Evolutionary conservation across 2,797 vertebrate species (phyloP), one percentile per base, ranked within the genome.

Genomic region (Rhabdophis nuchalis): DNA sequence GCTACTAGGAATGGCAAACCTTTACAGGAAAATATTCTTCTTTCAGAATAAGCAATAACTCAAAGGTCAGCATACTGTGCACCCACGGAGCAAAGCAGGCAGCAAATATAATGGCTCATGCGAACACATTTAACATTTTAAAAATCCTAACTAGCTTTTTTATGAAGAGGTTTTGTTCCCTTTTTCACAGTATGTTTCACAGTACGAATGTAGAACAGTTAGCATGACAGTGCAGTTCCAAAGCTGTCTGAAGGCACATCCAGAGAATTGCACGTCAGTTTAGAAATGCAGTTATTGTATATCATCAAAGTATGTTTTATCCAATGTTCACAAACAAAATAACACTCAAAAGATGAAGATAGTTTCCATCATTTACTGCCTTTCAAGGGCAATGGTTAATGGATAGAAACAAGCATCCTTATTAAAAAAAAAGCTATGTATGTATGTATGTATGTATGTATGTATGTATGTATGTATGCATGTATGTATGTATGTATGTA

Each of bases 1-100:
- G 95, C 87, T 54, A 25, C 72, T 94, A 90, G 90, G 86, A 94
- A 93, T 94, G 87, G 90, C 18, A 95, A 96, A 86, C 1, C 4
- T 85, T 50, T n/a, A 92, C 32, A 58, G 77, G 90, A 93, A 94
- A 96, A 91, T 3, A 41, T 16, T 41, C 18, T 18, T 94, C 86
- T 53, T 54, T 91, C 72, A 91, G 58, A 94, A 64, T 91, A 91
- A 92, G 14, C 5, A 32, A 87, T 20, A 88, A 58, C 1, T 87
- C 91, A 95, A 92, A 95, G 68, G 53, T 94, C 89, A 94, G 60
- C 64, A 10, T 91, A 36, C 29, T 93, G 9, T 72, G 90, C 0
- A 9, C n/a, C 58, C 36, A 77, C 36, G 25, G 92, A 90, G 92
- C 53, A 92, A 25, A 89, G 72, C n/a, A 27, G 50, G 85, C n/a